Evolutionary conservation across 2,888 invertebrate genomes (phyloP).

Genomic region (Sipunculus nudus): DNA sequence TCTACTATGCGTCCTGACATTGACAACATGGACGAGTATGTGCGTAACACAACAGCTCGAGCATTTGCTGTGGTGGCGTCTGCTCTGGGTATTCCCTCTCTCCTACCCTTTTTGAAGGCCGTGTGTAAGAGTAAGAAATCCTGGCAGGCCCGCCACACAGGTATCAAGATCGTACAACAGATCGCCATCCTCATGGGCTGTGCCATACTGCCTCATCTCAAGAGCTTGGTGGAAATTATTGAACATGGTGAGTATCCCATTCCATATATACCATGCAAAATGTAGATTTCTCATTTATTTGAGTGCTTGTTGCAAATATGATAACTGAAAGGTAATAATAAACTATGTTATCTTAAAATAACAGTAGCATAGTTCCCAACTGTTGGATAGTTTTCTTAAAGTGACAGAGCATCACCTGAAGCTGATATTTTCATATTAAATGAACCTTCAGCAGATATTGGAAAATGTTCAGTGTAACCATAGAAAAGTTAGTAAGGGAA

Average conservation of each 20-base stretch:
- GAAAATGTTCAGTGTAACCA: too few relatives aligned
- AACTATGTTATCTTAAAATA: too few relatives aligned
- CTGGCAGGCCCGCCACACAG: conserved; percentile 96
- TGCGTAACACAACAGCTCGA: conserved; percentile 97
- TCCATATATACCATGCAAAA: too few relatives aligned
- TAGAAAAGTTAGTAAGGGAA: too few relatives aligned
- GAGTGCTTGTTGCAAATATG: too few relatives aligned
- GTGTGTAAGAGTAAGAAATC: conserved; percentile 99
- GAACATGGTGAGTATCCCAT: conserved; percentile 93
- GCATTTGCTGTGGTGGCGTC: conserved; percentile 99
- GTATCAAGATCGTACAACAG: conserved; percentile 99
- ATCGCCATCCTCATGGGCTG: conserved; percentile 99
- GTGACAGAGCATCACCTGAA: too few relatives aligned
- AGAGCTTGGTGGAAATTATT: conserved; percentile 98
- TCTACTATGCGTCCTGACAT: conserved; percentile 99
- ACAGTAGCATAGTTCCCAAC: too few relatives aligned
- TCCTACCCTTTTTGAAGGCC: conserved; percentile 95
- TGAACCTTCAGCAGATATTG: too few relatives aligned
- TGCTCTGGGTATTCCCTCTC: conserved; percentile 95
- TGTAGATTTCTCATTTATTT: too few relatives aligned
- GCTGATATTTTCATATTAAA: too few relatives aligned
- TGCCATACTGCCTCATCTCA: conserved; percentile 97
- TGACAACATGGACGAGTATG: conserved; percentile 99
- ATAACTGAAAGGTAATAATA: too few relatives aligned
- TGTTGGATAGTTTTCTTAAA: too few relatives aligned